A percentile compares a stretch with the other conserved stretches of the same genome.
These are phyloP conservation scores for Platycercus adscitus DNA, from an alignment of 2,113 vertebrate genomes.

Conservation along the genomic window DNA sequence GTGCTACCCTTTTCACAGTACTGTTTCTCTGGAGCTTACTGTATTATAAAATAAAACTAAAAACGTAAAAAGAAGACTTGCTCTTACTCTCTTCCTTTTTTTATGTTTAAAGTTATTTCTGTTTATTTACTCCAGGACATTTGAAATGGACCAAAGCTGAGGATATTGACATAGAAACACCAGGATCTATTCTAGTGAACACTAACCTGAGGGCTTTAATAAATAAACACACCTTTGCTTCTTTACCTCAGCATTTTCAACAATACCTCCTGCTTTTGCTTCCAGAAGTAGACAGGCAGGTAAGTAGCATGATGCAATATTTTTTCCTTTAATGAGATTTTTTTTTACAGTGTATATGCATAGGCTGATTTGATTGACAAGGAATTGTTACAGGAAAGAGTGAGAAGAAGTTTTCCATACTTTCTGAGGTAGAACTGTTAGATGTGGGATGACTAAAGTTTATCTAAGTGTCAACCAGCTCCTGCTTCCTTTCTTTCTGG, in stretches of 20 bases:
- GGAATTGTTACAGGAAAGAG: background rate
- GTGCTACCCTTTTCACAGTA: background rate
- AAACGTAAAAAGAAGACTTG: background rate
- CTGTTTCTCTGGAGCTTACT: background rate
- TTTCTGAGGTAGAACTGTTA: background rate
- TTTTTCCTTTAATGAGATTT: background rate
- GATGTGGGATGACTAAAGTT: background rate
- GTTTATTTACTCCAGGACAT: slow-evolving; percentile 80
- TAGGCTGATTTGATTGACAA: background rate
- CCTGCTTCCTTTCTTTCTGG: background rate
- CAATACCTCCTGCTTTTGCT: slow-evolving; percentile 88
- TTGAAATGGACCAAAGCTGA: slow-evolving; percentile 90
- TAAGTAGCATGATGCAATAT: slow-evolving; percentile 67
- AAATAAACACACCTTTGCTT: slow-evolving; percentile 90
- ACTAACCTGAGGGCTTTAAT: slow-evolving; percentile 90
- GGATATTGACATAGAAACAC: slow-evolving; percentile 90
- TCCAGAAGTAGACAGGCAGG: slow-evolving; percentile 88
- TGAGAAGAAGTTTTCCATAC: background rate
- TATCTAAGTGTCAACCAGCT: background rate
- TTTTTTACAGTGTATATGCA: background rate
- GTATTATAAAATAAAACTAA: background rate
- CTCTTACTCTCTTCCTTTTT: background rate
- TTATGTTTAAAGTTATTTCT: slow-evolving; percentile 65
- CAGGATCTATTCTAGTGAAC: slow-evolving; percentile 89
- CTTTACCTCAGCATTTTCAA: slow-evolving; percentile 88